Base-by-base conservation (phyloP, 1,140 invertebrate species). In the Thaumatotibia leucotreta region DNA sequence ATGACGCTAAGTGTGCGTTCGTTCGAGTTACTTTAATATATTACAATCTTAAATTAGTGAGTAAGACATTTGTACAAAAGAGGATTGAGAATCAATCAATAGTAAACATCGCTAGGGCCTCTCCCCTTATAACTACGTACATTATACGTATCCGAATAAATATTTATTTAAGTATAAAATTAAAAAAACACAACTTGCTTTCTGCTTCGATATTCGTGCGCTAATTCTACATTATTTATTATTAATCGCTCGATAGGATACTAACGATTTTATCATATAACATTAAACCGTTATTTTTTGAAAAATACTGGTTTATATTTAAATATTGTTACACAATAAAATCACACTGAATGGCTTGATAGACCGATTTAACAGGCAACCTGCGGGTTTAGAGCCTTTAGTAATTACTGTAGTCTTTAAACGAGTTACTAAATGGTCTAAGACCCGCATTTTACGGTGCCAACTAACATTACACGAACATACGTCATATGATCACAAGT, bases 151-250 rank as follows among this genome's bases (percentile, higher is more conserved):
- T 81, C 74, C 78, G 80, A 87, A 87, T 87, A 89, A 87, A 87
- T 86, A 88, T 79, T 77, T 83, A 77, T 80, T 74, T 84, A 86
- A 88, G 84, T 88, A 88, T 87, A 89, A 87, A 89, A 86, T 87
- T 86, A 78, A 84, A 88, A 87, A 86, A 80, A 86, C 83, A 86
- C 79, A 84, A 80, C 79, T 83, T 74, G 69, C 74, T 82, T 81
- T 80, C 79, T 82, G 76, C 79, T 77, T 82, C 72, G 77, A 76
- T 74, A 75, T 76, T 83, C 74, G 76, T 86, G 82, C 78, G 82
- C 79, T 81, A 76, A 74, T 49, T 71, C 68, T 73, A 72, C 31
- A 69, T 68, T 54, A 65, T 64, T 73, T 67, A 68, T 70, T 74
- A 58, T 69, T 65, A 22, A 24, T 58, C 61, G 63, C 49, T 58